phyloP scores from a whole-genome alignment of 2,113 vertebrate species.

The Theristicus caerulescens region DNA sequence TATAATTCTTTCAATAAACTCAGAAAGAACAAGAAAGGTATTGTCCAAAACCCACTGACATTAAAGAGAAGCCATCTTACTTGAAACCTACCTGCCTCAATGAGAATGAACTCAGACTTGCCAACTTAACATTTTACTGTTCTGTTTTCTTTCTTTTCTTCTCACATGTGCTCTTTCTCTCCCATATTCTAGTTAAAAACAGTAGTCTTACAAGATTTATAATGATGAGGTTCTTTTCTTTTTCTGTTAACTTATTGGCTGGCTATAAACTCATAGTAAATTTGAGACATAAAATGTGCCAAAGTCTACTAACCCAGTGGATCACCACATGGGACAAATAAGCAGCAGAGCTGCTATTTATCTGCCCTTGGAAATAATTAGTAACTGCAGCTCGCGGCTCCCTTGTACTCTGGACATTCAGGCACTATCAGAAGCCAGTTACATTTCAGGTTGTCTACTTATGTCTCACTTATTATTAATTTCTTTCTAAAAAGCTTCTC shows the following conservation, averaged over 20 bases:
- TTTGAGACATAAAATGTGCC: conserved; percentile 36
- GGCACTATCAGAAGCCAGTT: background rate
- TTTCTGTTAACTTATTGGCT: conserved; percentile 26
- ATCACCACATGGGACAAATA: conserved; percentile 40
- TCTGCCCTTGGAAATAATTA: conserved; percentile 60
- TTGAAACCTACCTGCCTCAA: background rate
- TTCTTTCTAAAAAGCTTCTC: background rate
- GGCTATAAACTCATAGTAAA: conserved; percentile 48
- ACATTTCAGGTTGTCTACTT: background rate
- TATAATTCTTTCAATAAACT: background rate
- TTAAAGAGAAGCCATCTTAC: background rate
- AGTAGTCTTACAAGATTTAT: background rate
- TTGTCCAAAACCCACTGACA: background rate
- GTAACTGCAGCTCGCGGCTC: background rate
- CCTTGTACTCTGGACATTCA: background rate
- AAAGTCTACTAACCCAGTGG: conserved; percentile 36
- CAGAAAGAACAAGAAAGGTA: background rate
- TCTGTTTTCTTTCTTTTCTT: background rate
- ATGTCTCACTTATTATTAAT: background rate
- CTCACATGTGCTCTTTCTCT: background rate
- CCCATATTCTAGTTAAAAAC: background rate
- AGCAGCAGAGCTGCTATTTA: conserved; percentile 35
- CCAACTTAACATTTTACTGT: background rate
- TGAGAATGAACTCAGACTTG: background rate
- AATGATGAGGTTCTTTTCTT: background rate